Conservation (phyloP, 1,140 invertebrate species). For the Drosophila sp. region DNA sequence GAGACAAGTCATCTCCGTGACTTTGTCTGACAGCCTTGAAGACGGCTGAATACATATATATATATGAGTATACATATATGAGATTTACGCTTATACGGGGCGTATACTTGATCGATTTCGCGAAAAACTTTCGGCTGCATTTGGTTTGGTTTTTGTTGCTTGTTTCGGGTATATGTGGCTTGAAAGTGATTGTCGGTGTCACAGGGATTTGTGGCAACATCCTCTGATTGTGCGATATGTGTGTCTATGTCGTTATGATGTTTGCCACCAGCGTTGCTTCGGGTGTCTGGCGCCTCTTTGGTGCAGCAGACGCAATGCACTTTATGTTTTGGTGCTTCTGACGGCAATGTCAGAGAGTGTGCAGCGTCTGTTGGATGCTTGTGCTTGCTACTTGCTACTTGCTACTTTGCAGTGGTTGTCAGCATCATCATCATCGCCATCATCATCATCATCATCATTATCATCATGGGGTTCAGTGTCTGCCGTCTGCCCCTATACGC, state of each 20-base stretch:
- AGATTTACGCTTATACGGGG: slow-evolving; percentile 36
- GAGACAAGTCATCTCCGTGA: slow-evolving; percentile 39
- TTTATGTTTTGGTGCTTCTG: slow-evolving; percentile 69
- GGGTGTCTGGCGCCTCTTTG: slow-evolving; percentile 47
- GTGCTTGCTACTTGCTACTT: slow-evolving; percentile 6
- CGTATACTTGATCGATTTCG: slow-evolving; percentile 74
- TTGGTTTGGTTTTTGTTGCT: slow-evolving; percentile 31
- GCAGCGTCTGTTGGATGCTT: slow-evolving; percentile 22
- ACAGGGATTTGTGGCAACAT: slow-evolving; percentile 43
- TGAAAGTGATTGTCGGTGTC: slow-evolving; percentile 70
- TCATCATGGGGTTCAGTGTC: slow-evolving; percentile 11
- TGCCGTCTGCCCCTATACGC: slow-evolving; percentile 46
- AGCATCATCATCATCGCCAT: slow-evolving; percentile 45
- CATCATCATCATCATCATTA: slow-evolving; percentile 7
- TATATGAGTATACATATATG: neutral
- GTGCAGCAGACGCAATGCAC: slow-evolving; percentile 72
- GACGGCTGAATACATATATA: neutral
- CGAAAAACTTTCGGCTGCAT: slow-evolving; percentile 50
- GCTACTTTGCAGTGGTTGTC: slow-evolving; percentile 59
- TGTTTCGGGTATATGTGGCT: slow-evolving; percentile 39
- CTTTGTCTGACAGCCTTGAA: slow-evolving; percentile 36
- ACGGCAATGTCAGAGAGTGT: slow-evolving; percentile 50
- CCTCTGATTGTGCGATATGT: slow-evolving; percentile 12
- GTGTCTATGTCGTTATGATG: slow-evolving; percentile 35
- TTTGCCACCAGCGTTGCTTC: slow-evolving; percentile 62